These are phyloP conservation scores for Hydriomena furcata DNA, from an alignment of 2,888 invertebrate genomes.

Conservation along the genomic window DNA sequence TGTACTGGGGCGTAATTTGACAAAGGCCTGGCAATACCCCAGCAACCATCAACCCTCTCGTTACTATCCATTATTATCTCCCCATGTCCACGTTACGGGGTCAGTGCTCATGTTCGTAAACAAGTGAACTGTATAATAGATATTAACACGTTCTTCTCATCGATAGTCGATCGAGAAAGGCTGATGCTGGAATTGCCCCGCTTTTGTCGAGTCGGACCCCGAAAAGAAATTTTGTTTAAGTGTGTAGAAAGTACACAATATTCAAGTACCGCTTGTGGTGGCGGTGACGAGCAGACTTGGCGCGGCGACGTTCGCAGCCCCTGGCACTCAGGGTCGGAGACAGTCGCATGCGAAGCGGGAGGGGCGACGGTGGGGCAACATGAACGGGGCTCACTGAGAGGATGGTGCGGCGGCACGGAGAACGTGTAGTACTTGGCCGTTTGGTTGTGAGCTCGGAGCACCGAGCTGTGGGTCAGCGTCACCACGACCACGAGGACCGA, in stretches of 20 bases:
- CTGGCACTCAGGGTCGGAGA: slow-evolving; percentile 80
- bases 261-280: slow-evolving; percentile 68
- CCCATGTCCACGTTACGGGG: slow-evolving; percentile 13
- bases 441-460: slow-evolving; percentile 85
- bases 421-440: slow-evolving; percentile 86
- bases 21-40: slow-evolving; percentile 57
- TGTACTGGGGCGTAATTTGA: slow-evolving; percentile 57
- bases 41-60: slow-evolving; percentile 34
- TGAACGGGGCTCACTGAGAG: slow-evolving; percentile 84
- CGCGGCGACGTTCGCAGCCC: slow-evolving; percentile 80
- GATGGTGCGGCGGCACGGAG: slow-evolving; percentile 84
- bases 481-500: slow-evolving; percentile 90
- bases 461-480: slow-evolving; percentile 89
- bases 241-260: slow-evolving; percentile 58
- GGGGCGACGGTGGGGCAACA: slow-evolving; percentile 83
- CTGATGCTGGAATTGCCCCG: slow-evolving; percentile 44
- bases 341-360: slow-evolving; percentile 83
- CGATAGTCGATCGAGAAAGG: slow-evolving; percentile 19
- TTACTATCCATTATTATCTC: slow-evolving; percentile 30
- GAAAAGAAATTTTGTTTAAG: slow-evolving; percentile 33
- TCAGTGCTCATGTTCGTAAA: slow-evolving; percentile 14
- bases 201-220: slow-evolving; percentile 48
- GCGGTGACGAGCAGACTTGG: slow-evolving; percentile 62
- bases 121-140: slow-evolving; percentile 13
- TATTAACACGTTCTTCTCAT: slow-evolving; percentile 1